phyloP scores from a whole-genome alignment of 2,797 vertebrate species.

The Lates japonicus region DNA sequence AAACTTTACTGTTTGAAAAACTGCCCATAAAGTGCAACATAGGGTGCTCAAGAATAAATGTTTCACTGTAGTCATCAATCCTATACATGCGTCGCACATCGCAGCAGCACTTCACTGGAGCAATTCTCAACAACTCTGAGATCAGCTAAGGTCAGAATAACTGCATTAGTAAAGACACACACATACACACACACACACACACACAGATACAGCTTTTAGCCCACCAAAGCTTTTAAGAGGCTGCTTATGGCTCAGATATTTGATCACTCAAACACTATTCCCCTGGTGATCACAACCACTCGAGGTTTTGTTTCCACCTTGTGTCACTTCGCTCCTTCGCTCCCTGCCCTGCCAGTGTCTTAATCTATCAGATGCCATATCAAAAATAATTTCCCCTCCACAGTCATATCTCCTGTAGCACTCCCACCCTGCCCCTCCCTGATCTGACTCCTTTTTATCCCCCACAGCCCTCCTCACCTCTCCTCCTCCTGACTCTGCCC shows the following conservation, averaged over 20 bases:
- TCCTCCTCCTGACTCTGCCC: slow-evolving; percentile 52
- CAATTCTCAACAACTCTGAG: slow-evolving; percentile 57
- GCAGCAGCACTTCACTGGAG: slow-evolving; percentile 47
- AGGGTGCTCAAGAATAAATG: slow-evolving; percentile 12
- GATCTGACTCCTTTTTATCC: slow-evolving; percentile 32
- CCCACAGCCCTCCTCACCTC: slow-evolving; percentile 9
- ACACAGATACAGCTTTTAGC: slow-evolving; percentile 64
- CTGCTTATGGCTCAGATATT: slow-evolving; percentile 73
- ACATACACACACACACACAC: slow-evolving; percentile 19
- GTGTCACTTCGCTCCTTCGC: background rate
- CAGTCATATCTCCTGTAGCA: slow-evolving; percentile 23
- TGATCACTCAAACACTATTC: slow-evolving; percentile 55
- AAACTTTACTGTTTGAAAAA: slow-evolving; percentile 19
- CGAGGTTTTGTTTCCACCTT: slow-evolving; percentile 34
- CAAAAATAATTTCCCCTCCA: slow-evolving; percentile 28
- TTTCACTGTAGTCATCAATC: slow-evolving; percentile 59
- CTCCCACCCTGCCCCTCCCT: slow-evolving; percentile 14
- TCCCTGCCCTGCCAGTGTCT: slow-evolving; percentile 8
- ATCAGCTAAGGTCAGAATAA: slow-evolving; percentile 67
- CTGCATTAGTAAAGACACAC: slow-evolving; percentile 73
- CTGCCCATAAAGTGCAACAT: slow-evolving; percentile 1
- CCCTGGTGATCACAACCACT: slow-evolving; percentile 58
- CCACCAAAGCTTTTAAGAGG: slow-evolving; percentile 63
- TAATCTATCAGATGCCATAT: slow-evolving; percentile 43
- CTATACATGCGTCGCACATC: slow-evolving; percentile 29